Percentiles rank a stretch among this genome's conserved stretches.
These are phyloP conservation scores for Macropus fuliginosus DNA, from an alignment of 2,797 vertebrate genomes.

Conservation along the genomic window DNA sequence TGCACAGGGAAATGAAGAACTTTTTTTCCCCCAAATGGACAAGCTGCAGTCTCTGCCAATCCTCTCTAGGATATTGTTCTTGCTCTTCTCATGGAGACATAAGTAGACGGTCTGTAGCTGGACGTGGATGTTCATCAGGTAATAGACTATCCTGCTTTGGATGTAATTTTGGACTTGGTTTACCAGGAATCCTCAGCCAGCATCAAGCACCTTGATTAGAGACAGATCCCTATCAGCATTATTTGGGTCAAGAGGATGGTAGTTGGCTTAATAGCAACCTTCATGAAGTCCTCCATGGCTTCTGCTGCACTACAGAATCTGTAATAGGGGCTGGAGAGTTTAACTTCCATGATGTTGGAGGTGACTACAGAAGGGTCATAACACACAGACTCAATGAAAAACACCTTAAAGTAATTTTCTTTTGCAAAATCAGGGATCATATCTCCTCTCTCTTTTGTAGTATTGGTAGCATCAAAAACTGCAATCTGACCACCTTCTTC, in stretches of 20 bases:
- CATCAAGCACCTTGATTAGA: constrained; percentile 96
- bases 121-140: constrained; percentile 98
- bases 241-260: constrained; percentile 96
- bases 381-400: constrained; percentile 97
- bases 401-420: constrained; percentile 95
- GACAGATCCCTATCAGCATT: constrained; percentile 92
- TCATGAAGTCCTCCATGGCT: constrained; percentile 97
- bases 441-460: constrained; percentile 93
- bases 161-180: constrained; percentile 96
- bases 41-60: constrained; percentile 95
- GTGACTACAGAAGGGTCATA: constrained; percentile 94
- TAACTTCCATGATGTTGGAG: constrained; percentile 98
- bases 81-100: constrained; percentile 95
- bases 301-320: constrained; percentile 94
- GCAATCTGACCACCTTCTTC: constrained; percentile 96
- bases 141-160: constrained; percentile 98
- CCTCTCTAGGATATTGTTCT: constrained; percentile 92
- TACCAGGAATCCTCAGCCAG: constrained; percentile 94
- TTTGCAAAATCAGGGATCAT: constrained; percentile 94
- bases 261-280: constrained; percentile 94
- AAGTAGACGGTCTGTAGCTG: constrained; percentile 96
- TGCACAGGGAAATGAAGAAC: constrained; percentile 91
- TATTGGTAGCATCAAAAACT: constrained; percentile 98
- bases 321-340: constrained; percentile 97
- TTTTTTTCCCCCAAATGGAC: constrained; percentile 93